Evolutionary conservation across 2,888 invertebrate species (phyloP).

Genomic region (Hydroisotoma schaefferi): DNA sequence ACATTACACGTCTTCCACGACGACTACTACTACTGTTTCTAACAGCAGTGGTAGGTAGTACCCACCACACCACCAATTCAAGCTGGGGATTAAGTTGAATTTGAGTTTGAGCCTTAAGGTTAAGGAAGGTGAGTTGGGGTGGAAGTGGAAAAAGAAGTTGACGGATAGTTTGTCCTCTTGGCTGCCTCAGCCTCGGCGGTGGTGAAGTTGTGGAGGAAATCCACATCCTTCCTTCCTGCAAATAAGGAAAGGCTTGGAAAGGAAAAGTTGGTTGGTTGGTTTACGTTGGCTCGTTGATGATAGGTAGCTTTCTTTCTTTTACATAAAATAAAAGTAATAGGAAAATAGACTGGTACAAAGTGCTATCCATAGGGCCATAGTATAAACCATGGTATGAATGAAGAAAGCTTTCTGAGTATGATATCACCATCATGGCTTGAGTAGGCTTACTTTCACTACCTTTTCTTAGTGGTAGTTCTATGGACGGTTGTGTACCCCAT

Average conservation of each 20-base stretch:
- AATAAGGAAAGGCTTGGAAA: conserved; percentile 1
- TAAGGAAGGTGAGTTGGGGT: conserved; percentile 21
- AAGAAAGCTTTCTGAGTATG: background rate
- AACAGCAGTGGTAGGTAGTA: too few relatives aligned
- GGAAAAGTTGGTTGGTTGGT: conserved; percentile 14
- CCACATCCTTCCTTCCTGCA: background rate
- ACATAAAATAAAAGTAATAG: background rate
- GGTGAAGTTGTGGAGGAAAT: too few relatives aligned
- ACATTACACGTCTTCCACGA: background rate
- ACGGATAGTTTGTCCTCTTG: conserved; percentile 22
- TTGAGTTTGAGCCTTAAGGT: conserved; percentile 26
- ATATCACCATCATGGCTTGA: background rate
- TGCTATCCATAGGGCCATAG: too few relatives aligned
- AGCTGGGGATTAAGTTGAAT: conserved; percentile 18
- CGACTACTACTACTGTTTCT: background rate
- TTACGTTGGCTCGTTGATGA: conserved; percentile 3
- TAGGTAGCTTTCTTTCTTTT: conserved; percentile 6
- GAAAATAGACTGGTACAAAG: too few relatives aligned
- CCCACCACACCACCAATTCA: background rate
- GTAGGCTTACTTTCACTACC: background rate
- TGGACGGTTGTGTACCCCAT: background rate
- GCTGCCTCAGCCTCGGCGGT: too few relatives aligned
- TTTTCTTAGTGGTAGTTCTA: too few relatives aligned
- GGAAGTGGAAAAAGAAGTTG: conserved; percentile 20
- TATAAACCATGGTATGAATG: too few relatives aligned